Evolutionary conservation across 2,888 invertebrate genomes (phyloP).

Genomic region (Acronicta leporina): DNA sequence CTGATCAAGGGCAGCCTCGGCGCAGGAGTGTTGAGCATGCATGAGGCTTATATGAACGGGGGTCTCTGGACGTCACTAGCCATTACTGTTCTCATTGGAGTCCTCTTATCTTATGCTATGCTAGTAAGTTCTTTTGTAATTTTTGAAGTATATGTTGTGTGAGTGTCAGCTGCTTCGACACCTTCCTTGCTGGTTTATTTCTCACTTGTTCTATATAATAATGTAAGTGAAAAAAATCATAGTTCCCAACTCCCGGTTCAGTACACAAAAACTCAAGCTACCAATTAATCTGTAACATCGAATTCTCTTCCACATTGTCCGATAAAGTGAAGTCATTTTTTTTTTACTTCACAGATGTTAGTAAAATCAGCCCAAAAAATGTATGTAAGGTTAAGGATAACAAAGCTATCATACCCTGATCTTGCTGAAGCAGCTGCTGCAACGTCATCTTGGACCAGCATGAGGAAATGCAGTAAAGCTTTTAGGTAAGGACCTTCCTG

Average conservation of each 20-base stretch:
- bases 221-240: too few relatives aligned
- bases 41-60: constrained; percentile 77
- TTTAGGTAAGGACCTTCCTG: constrained; percentile 63
- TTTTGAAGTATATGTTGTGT: not conserved
- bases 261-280: too few relatives aligned
- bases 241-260: too few relatives aligned
- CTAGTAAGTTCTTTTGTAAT: constrained; percentile 65
- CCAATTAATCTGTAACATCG: too few relatives aligned
- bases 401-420: constrained; percentile 73
- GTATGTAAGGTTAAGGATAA: constrained; percentile 70
- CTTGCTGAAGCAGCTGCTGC: constrained; percentile 73
- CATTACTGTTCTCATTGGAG: constrained; percentile 61
- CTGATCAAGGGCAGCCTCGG: constrained; percentile 77
- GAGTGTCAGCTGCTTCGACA: too few relatives aligned
- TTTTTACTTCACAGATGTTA: constrained; percentile 66
- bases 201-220: too few relatives aligned
- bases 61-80: constrained; percentile 75
- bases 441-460: constrained; percentile 62
- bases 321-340: not conserved
- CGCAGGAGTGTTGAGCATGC: constrained; percentile 75
- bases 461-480: constrained; percentile 66
- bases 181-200: too few relatives aligned
- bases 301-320: too few relatives aligned
- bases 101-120: constrained; percentile 67
- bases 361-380: constrained; percentile 73